Base-by-base conservation (phyloP, 2,113 vertebrate genomes). In the Rousettus leschenaultii region DNA sequence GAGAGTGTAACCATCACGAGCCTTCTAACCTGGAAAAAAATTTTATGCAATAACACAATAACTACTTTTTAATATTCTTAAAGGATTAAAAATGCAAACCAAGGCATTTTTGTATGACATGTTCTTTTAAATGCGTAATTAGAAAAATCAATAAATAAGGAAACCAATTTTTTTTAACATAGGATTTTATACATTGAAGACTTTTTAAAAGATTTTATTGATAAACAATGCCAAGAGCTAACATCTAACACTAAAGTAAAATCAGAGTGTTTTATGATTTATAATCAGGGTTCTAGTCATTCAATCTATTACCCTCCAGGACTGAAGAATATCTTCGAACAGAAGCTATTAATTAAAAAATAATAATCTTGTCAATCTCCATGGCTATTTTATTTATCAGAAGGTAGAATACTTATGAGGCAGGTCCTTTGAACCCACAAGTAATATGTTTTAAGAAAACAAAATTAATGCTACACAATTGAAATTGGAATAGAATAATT, bases 21-120 rank as follows among this genome's bases (percentile, higher is more conserved):
- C 33, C 70, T 92, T 74, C 51, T 2, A 48, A 4, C 38, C 8
- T 33, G 9, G 57, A 12, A 26, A 30, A 38, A 78, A 86, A 7
- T 22, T 45, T 8, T 48, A 43, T 38, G 18, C 5, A 38, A 3
- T 38, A 63, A 14, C 11, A 79, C 7, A 38, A 40, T 38, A 83
- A 84, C 18, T 65, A 28, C 59, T 33, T 83, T 43, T 70, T 55
- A 83, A 57, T 40, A 48, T 59, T 48, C 30, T 63, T 65, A 78
- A 77, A 66, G 40, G 89, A 75, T 78, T 91, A n/a, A 94, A 92
- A 79, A 71, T 70, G 22, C 33, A 88, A 96, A 45, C 12, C 38
- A 66, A 55, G 59, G 14, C 19, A 59, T 73, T 65, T 59, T 40
- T 53, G 16, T 38, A 51, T 28, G 38, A 8, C n/a, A 4, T 53